These are phyloP conservation scores for Trichonephila clavata DNA, from an alignment of 1,140 invertebrate genomes.

Conservation along the genomic window DNA sequence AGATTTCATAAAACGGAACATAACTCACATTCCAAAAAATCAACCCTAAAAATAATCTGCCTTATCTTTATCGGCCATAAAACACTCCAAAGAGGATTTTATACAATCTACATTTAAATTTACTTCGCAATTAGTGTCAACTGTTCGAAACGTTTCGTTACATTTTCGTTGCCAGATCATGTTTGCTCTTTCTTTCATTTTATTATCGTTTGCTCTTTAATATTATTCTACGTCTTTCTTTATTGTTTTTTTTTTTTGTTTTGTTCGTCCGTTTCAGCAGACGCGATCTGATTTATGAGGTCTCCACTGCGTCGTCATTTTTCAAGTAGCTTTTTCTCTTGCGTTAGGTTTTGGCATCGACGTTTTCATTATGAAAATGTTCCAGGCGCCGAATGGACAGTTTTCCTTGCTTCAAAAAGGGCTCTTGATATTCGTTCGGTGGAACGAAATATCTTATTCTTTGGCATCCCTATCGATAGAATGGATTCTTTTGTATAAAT, in stretches of 20 bases:
- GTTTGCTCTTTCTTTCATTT: constrained; percentile 57
- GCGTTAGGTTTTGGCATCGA: constrained; percentile 18
- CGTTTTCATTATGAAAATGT: constrained; percentile 73
- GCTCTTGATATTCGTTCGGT: neutral
- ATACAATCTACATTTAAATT: constrained; percentile 72
- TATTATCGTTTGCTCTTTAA: constrained; percentile 65
- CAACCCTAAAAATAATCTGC: constrained; percentile 47
- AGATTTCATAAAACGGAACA: constrained; percentile 37
- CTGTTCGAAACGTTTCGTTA: constrained; percentile 53
- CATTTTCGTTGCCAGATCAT: constrained; percentile 58
- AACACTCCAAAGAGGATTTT: constrained; percentile 37
- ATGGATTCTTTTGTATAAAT: neutral
- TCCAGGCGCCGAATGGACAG: constrained; percentile 60
- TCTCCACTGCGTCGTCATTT: constrained; percentile 50
- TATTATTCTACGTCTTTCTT: neutral
- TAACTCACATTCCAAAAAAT: constrained; percentile 66
- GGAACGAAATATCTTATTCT: neutral
- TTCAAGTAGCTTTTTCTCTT: constrained; percentile 62
- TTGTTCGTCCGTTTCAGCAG: neutral
- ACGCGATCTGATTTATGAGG: constrained; percentile 71
- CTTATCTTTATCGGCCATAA: constrained; percentile 69
- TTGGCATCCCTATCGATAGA: neutral
- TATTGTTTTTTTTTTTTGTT: constrained; percentile 1
- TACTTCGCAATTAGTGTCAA: constrained; percentile 67
- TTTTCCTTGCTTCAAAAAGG: neutral